Evolutionary conservation across 1,140 invertebrate genomes (phyloP).

Genomic region (Asbolus verrucosus): DNA sequence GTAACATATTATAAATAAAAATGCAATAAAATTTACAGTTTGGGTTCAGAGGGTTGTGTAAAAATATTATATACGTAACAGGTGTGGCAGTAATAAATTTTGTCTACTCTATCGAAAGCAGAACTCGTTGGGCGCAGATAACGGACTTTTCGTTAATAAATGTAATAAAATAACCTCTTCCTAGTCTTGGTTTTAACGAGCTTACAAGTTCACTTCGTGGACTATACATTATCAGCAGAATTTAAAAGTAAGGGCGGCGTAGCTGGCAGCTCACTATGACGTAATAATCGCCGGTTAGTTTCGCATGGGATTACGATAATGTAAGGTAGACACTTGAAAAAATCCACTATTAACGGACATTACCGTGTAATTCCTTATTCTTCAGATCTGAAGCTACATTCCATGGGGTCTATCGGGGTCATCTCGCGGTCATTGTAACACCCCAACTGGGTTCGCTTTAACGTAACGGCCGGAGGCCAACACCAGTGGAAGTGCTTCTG

Average conservation of each 20-base stretch:
- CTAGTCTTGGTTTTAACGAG: slow-evolving; percentile 35
- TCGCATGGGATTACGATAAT: slow-evolving; percentile 27
- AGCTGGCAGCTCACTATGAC: slow-evolving; percentile 29
- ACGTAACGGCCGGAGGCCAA: neutral
- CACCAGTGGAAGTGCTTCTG: neutral
- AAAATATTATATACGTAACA: slow-evolving; percentile 35
- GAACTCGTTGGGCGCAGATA: slow-evolving; percentile 4
- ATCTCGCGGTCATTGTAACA: slow-evolving; percentile 34
- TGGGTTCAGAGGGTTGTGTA: slow-evolving; percentile 25
- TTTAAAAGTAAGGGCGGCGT: slow-evolving; percentile 32
- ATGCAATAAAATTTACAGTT: slow-evolving; percentile 23
- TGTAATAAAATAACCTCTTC: slow-evolving; percentile 38
- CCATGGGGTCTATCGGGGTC: slow-evolving; percentile 32
- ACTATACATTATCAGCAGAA: slow-evolving; percentile 22
- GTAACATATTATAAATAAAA: slow-evolving; percentile 38
- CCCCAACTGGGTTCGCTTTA: slow-evolving; percentile 16
- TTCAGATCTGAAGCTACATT: slow-evolving; percentile 36
- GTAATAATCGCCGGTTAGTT: slow-evolving; percentile 11
- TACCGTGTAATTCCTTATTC: slow-evolving; percentile 35
- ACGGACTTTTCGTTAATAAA: slow-evolving; percentile 36
- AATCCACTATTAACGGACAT: slow-evolving; percentile 33
- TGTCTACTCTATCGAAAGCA: slow-evolving; percentile 20
- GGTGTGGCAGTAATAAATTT: slow-evolving; percentile 31
- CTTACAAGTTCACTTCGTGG: slow-evolving; percentile 37
- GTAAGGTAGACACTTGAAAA: slow-evolving; percentile 11